Conservation (phyloP, 2,797 vertebrate species). For the Hyperoplus immaculatus region DNA sequence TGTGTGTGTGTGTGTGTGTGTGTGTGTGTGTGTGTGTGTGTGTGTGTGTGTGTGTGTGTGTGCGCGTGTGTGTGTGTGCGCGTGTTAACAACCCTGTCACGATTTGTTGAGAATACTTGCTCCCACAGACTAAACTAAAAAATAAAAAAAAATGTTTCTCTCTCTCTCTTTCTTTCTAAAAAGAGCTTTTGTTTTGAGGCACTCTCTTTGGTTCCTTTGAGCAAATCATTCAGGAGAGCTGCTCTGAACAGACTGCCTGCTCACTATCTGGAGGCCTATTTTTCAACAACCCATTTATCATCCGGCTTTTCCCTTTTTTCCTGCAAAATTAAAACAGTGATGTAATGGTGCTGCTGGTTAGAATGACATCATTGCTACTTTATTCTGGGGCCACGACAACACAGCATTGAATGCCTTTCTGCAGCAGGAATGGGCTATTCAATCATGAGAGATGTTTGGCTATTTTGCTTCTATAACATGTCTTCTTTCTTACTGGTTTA, state of each 20-base stretch:
- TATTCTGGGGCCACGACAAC: conserved; percentile 44
- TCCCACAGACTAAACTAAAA: conserved; percentile 23
- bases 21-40: background rate
- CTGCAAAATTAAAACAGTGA: conserved; percentile 37
- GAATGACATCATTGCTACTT: conserved; percentile 65
- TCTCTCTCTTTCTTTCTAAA: conserved; percentile 1
- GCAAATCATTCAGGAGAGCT: conserved; percentile 45
- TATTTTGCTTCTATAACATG: too few relatives aligned
- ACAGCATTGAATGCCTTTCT: conserved; percentile 10
- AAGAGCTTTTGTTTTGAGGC: conserved; percentile 39
- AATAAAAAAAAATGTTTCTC: conserved; percentile 8
- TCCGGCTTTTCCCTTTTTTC: conserved; percentile 19
- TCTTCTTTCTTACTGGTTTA: too few relatives aligned
- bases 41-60: background rate
- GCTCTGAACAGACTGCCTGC: conserved; percentile 43
- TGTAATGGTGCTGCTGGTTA: conserved; percentile 3
- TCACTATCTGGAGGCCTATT: conserved; percentile 35
- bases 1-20: background rate
- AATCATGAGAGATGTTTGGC: background rate
- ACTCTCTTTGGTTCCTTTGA: conserved; percentile 52
- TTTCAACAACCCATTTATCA: conserved; percentile 55
- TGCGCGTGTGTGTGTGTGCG: background rate
- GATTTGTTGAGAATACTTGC: conserved; percentile 67
- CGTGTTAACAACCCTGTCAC: conserved; percentile 78
- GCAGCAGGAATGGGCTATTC: conserved; percentile 35